Evolutionary conservation across 23 tunicate genomes (phyloP).

Genomic region (Oikopleura dioica): DNA sequence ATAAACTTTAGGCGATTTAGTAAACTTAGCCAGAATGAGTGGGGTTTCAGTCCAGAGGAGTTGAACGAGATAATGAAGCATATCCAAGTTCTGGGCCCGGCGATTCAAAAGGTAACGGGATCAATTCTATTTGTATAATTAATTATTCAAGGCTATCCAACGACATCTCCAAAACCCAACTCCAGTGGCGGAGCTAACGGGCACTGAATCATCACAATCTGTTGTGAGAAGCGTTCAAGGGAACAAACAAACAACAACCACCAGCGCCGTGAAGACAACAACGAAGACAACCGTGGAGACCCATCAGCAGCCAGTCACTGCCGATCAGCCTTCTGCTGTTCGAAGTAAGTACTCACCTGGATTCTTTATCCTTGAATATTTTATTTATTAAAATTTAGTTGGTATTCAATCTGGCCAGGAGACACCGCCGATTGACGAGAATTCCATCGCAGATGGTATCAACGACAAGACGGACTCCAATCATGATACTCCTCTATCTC

Average conservation of each 20-base stretch:
- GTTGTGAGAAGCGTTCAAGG: no score
- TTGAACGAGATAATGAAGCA: slow-evolving; percentile 1
- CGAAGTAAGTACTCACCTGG: not conserved
- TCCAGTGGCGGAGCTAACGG: no score
- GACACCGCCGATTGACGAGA: not conserved
- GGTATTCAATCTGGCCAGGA: not conserved
- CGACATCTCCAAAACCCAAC: slow-evolving; percentile 13
- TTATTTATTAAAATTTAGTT: not conserved
- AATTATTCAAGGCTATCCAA: not conserved
- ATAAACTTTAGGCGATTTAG: not conserved
- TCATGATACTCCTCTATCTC: slow-evolving; percentile 90
- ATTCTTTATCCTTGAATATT: not conserved
- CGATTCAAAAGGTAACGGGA: slow-evolving; percentile 11
- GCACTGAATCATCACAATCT: no score
- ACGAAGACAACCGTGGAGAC: not conserved
- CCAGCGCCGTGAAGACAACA: not conserved
- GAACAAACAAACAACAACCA: not conserved
- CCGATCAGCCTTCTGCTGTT: not conserved
- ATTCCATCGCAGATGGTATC: slow-evolving; percentile 18
- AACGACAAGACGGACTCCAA: slow-evolving; percentile 68
- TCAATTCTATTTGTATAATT: not conserved
- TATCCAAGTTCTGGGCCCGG: slow-evolving; percentile 10
- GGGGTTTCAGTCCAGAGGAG: slow-evolving; percentile 1
- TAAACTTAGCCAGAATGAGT: not conserved
- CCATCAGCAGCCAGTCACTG: not conserved